Conservation (phyloP, 1,140 invertebrate species). For the Cherax quadricarinatus region DNA sequence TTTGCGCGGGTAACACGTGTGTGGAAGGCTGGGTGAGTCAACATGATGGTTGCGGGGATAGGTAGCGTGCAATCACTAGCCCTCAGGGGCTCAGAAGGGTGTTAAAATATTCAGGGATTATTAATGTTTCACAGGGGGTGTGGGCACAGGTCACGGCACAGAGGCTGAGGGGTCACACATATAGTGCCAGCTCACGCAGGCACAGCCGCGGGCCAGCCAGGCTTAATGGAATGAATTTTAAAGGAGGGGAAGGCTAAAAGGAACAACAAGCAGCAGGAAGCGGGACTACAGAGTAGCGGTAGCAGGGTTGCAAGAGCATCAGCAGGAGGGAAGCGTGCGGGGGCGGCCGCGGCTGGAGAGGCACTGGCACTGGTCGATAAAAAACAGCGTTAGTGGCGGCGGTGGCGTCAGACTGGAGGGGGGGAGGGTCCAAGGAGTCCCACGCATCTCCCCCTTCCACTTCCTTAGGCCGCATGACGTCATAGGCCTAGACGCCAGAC, state of each 20-base stretch:
- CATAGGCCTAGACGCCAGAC: conserved; percentile 61
- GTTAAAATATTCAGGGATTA: conserved; percentile 52
- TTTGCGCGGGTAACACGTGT: conserved; percentile 64
- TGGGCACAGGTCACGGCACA: conserved; percentile 57
- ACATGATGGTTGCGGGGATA: background rate
- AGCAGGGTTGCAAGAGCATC: conserved; percentile 56
- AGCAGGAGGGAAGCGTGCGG: conserved; percentile 56
- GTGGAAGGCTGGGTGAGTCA: conserved; percentile 18
- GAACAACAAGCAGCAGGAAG: conserved; percentile 17
- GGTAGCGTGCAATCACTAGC: conserved; percentile 28
- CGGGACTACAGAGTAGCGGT: conserved; percentile 1
- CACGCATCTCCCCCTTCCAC: background rate
- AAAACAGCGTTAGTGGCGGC: conserved; percentile 68
- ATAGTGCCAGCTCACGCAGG: conserved; percentile 48
- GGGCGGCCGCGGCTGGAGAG: conserved; percentile 65
- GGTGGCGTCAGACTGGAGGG: conserved; percentile 60
- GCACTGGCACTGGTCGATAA: conserved; percentile 69
- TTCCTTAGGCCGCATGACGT: conserved; percentile 61
- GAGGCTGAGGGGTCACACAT: conserved; percentile 38
- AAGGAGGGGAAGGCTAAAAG: conserved; percentile 3
- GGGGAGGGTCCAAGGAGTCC: background rate
- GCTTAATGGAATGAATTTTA: background rate
- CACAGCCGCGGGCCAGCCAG: conserved; percentile 17
- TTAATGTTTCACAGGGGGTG: conserved; percentile 37
- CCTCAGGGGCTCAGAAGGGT: background rate